Evolutionary conservation across 2,797 vertebrate genomes (phyloP).

Genomic region (Rhabdophis nuchalis): DNA sequence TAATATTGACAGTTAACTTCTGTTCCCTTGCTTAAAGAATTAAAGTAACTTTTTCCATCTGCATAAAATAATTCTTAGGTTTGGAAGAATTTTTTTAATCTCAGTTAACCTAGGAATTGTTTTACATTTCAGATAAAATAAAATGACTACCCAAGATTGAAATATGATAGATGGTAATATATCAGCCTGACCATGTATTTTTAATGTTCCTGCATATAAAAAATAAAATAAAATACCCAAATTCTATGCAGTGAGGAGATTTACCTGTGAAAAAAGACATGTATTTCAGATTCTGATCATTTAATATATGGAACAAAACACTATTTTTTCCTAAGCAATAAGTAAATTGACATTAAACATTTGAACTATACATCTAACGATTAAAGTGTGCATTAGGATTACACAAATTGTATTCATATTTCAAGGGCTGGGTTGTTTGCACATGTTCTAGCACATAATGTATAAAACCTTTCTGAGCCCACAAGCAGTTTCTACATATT

Average conservation of each 20-base stretch:
- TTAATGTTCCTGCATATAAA: background rate
- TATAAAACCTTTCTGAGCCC: background rate
- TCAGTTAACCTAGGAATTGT: background rate
- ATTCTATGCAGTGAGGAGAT: background rate
- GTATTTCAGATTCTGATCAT: background rate
- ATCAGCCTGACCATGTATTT: background rate
- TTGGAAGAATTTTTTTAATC: background rate
- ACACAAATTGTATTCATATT: background rate
- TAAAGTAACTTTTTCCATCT: background rate
- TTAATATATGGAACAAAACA: background rate
- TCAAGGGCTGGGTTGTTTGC: background rate
- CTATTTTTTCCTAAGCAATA: background rate
- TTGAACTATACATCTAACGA: background rate
- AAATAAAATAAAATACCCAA: background rate
- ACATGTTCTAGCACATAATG: background rate
- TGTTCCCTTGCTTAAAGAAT: constrained; percentile 20
- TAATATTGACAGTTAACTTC: background rate
- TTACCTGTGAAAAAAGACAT: background rate
- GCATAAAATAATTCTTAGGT: background rate
- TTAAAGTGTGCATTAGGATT: background rate
- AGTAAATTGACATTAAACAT: background rate
- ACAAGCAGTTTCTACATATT: background rate
- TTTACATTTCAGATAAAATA: background rate
- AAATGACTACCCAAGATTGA: background rate
- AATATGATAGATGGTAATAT: background rate